These are phyloP conservation scores for Geotrypetes seraphini DNA, from an alignment of 2,797 vertebrate species.

Conservation along the genomic window DNA sequence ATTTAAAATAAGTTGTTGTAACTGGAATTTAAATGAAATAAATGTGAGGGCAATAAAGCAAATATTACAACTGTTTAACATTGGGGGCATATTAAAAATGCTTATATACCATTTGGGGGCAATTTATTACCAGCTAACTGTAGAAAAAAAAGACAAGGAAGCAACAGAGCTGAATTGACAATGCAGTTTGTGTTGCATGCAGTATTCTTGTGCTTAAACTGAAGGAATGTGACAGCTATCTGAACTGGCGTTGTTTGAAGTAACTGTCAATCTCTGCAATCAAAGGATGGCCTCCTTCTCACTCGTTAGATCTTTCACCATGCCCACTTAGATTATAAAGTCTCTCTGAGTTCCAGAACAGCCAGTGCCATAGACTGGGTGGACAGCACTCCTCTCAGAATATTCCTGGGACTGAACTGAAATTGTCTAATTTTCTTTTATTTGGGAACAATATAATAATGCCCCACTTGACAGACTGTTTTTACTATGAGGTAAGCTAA, in stretches of 20 bases:
- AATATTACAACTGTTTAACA: conserved; percentile 36
- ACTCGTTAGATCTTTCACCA: conserved; percentile 69
- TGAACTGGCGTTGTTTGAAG: conserved; percentile 58
- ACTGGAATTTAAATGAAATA: conserved; percentile 14
- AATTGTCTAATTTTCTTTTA: no score
- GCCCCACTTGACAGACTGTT: conserved; percentile 71
- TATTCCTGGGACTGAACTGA: conserved; percentile 23
- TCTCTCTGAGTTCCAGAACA: conserved; percentile 26
- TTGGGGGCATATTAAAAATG: conserved; percentile 36
- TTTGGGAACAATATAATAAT: conserved; percentile 40
- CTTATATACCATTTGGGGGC: conserved; percentile 72
- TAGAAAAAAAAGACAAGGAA: conserved; percentile 21
- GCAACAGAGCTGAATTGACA: conserved; percentile 50
- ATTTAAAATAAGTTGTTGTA: conserved; percentile 40
- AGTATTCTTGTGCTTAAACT: conserved; percentile 70
- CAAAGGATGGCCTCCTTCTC: conserved; percentile 59
- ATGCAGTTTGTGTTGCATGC: conserved; percentile 42
- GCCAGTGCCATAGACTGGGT: conserved; percentile 21
- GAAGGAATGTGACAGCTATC: conserved; percentile 62
- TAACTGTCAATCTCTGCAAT: conserved; percentile 58
- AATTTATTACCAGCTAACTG: conserved; percentile 45
- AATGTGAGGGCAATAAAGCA: conserved; percentile 28
- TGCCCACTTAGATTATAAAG: conserved; percentile 55
- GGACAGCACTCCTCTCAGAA: conserved; percentile 25
- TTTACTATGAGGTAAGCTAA: conserved; percentile 62